Percentiles rank a stretch among this genome's conserved stretches.
phyloP scores from a whole-genome alignment of 2,113 vertebrate species.

The Gulo gulo region DNA sequence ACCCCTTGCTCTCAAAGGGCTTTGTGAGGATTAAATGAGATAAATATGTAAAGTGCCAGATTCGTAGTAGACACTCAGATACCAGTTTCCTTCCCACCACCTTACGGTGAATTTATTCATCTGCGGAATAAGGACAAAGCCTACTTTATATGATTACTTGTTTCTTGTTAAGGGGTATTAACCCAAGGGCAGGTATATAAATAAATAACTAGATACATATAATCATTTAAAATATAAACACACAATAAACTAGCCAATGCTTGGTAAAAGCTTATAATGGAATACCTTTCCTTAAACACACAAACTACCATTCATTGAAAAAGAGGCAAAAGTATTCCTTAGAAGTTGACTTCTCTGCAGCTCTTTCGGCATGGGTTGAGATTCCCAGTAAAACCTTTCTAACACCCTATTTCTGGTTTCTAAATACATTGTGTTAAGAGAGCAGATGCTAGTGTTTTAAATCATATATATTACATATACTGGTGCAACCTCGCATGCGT shows the following conservation, averaged over 20 bases:
- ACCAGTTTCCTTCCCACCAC: not conserved
- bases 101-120: not conserved
- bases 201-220: not conserved
- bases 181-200: not conserved
- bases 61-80: not conserved
- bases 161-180: constrained; percentile 5
- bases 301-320: not conserved
- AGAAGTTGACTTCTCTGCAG: not conserved
- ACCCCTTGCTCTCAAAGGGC: not conserved
- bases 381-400: not conserved
- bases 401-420: not conserved
- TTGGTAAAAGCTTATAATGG: not conserved
- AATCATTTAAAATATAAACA: not conserved
- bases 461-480: not conserved
- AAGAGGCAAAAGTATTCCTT: not conserved
- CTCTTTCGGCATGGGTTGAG: not conserved
- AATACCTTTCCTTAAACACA: not conserved
- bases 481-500: not conserved
- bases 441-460: not conserved
- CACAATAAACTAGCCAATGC: not conserved
- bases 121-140: not conserved
- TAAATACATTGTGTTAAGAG: not conserved
- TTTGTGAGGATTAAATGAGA: not conserved
- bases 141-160: not conserved
- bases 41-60: not conserved